These are phyloP conservation scores for Syngnathoides biaculeatus DNA, from an alignment of 2,113 vertebrate species.

Conservation along the genomic window DNA sequence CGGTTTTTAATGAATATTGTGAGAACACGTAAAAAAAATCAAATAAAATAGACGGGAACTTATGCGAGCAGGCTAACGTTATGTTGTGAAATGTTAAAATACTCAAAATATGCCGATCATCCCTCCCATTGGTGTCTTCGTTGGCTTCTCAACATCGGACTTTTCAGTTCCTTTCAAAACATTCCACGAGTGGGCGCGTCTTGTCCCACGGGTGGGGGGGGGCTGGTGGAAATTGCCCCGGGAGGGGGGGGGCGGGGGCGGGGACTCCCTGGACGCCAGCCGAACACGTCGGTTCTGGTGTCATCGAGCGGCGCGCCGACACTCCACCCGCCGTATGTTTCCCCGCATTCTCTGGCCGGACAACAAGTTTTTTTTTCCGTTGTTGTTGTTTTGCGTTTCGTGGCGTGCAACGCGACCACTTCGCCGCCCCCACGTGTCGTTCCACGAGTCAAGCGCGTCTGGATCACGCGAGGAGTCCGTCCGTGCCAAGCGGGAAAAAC, in stretches of 20 bases:
- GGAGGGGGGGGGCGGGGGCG: conserved; percentile 11
- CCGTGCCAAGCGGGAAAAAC: background rate
- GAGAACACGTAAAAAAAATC: too few relatives aligned
- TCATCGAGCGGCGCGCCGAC: conserved; percentile 38
- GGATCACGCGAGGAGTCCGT: background rate
- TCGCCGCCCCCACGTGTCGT: conserved; percentile 2
- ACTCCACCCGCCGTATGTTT: background rate
- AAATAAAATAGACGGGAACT: too few relatives aligned
- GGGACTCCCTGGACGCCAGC: conserved; percentile 26
- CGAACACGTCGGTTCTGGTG: conserved; percentile 35
- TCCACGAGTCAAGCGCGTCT: background rate
- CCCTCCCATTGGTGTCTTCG: too few relatives aligned
- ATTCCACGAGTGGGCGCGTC: conserved; percentile 13
- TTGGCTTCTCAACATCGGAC: background rate
- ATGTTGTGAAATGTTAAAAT: too few relatives aligned
- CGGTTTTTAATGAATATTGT: too few relatives aligned
- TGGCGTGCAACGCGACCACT: background rate
- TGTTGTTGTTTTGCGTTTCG: conserved; percentile 5
- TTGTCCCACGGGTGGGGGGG: conserved; percentile 16
- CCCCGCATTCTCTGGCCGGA: background rate
- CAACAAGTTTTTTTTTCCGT: background rate
- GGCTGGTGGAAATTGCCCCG: conserved; percentile 28
- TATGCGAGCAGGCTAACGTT: too few relatives aligned
- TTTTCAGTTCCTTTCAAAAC: conserved; percentile 9
- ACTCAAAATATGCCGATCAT: too few relatives aligned